A percentile compares a stretch with the other conserved stretches of the same genome.
These are phyloP conservation scores for Trissonchulus sp. DNA, from an alignment of 2,888 invertebrate species.

Conservation along the genomic window DNA sequence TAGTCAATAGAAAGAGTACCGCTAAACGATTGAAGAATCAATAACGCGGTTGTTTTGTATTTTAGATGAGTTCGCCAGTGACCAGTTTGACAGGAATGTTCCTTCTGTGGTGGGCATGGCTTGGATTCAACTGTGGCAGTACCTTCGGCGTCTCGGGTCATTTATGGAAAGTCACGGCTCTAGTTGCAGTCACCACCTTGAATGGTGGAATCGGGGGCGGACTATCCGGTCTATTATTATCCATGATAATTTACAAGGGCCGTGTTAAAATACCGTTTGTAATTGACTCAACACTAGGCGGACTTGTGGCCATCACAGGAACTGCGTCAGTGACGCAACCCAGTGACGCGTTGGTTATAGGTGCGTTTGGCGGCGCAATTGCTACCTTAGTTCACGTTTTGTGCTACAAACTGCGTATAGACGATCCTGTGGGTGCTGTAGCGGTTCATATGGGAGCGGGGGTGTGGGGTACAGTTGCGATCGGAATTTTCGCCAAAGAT, in stretches of 20 bases:
- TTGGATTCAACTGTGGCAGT: slow-evolving; percentile 83
- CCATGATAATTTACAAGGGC: slow-evolving; percentile 48
- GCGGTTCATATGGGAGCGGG: slow-evolving; percentile 63
- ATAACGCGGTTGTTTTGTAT: too few relatives aligned
- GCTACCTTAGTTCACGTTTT: slow-evolving; percentile 49
- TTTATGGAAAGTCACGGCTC: slow-evolving; percentile 77
- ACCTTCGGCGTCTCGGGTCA: slow-evolving; percentile 67
- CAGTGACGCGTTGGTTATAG: slow-evolving; percentile 78
- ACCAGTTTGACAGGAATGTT: slow-evolving; percentile 69
- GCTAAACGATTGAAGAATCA: too few relatives aligned
- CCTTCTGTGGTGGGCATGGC: slow-evolving; percentile 94
- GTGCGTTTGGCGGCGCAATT: slow-evolving; percentile 65
- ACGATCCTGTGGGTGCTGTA: slow-evolving; percentile 85
- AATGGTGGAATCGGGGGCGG: slow-evolving; percentile 85
- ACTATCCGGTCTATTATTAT: slow-evolving; percentile 60
- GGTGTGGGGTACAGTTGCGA: slow-evolving; percentile 23
- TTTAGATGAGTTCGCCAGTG: slow-evolving; percentile 48
- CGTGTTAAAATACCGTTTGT: slow-evolving; percentile 74
- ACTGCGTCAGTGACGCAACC: slow-evolving; percentile 53
- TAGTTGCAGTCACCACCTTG: slow-evolving; percentile 79
- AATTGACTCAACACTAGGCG: slow-evolving; percentile 78
- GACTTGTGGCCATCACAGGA: slow-evolving; percentile 79
- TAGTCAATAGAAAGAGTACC: too few relatives aligned
- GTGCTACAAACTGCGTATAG: slow-evolving; percentile 70
- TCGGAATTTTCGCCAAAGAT: slow-evolving; percentile 5